Conservation (phyloP, 2,113 vertebrate species). For the Thunnus maccoyii region DNA sequence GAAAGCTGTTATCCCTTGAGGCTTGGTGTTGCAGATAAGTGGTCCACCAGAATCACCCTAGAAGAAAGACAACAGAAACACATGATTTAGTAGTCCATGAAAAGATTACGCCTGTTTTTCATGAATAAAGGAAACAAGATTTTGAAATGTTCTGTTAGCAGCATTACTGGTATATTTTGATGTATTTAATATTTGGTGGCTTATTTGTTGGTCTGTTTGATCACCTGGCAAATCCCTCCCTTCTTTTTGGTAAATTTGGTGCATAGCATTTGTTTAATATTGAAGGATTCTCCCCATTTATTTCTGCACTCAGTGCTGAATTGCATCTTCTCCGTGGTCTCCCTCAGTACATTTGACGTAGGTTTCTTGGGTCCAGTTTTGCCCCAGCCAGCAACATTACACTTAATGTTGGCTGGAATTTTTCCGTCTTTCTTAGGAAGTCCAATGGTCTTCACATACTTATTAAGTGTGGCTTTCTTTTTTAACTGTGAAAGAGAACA, state of each 20-base stretch:
- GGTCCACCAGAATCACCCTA: constrained; percentile 80
- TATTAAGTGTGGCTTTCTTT: constrained; percentile 54
- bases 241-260: constrained; percentile 40
- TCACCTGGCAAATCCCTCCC: constrained; percentile 74
- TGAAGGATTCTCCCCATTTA: constrained; percentile 25
- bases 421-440: constrained; percentile 53
- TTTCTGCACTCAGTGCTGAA: constrained; percentile 13
- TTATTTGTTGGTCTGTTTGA: neutral
- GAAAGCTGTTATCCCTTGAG: constrained; percentile 58
- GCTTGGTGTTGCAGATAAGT: constrained; percentile 66
- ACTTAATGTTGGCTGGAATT: constrained; percentile 27
- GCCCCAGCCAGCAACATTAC: constrained; percentile 77
- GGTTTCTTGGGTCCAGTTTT: fast-evolving
- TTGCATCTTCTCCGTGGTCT: constrained; percentile 50
- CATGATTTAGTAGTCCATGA: neutral
- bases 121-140: constrained; percentile 1
- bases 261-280: constrained; percentile 64
- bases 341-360: constrained; percentile 53
- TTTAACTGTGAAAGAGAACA: constrained; percentile 62
- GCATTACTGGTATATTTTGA: neutral
- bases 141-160: neutral
- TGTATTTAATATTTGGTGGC: neutral
- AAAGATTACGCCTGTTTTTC: neutral
- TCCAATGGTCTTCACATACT: constrained; percentile 37
- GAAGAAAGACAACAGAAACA: neutral